Evolutionary conservation across 2,113 vertebrate species (phyloP), one percentile per base, ranked within the genome.

Genomic region (Clinocottus analis): DNA sequence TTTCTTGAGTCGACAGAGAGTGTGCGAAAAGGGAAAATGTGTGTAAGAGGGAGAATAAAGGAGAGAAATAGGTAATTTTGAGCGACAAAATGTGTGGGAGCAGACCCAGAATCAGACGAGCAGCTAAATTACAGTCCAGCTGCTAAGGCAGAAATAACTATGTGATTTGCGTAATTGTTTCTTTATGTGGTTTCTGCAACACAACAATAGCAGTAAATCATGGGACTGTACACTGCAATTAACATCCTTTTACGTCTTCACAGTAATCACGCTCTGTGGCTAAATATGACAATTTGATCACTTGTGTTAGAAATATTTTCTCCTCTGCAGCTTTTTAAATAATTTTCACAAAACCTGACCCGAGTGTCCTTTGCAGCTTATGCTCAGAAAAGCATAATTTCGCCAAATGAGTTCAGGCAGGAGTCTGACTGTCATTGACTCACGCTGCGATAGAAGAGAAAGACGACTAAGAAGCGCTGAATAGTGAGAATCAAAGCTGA

Each of bases 101-200:
- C 67, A 65, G 61, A 75, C n/a, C 25, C 56, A 55, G 25, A 75
- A 72, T 88, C 62, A 72, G 72, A 62, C 14, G 2, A 21, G 49
- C 1, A 1, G 60, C 23, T 77, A 77, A 90, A 85, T 85, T 63
- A 77, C 35, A 75, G 73, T 43, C 53, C 56, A 69, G 25, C 39
- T 45, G 0, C 64, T 25, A 58, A 73, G 67, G 85, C 63, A 90
- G 77, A 82, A 89, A 91, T 67, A 89, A 86, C 75, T 68, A 51
- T 17, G 60, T 70, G 37, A 67, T 74, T 72, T 69, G 45, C 3
- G 25, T 85, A 85, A 92, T 70, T 86, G 80, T 81, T 84, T 87
- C 78, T 85, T 79, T 68, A 63, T 73, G 71, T 81, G 47, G 29
- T 11, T 81, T 89, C 25, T 80, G 72, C 71, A 79, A 69, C 55